A percentile compares a stretch with the other conserved stretches of the same genome.
Conservation (phyloP, 2,888 invertebrate genomes). For the Aphelenchoides bicaudatus region DNA sequence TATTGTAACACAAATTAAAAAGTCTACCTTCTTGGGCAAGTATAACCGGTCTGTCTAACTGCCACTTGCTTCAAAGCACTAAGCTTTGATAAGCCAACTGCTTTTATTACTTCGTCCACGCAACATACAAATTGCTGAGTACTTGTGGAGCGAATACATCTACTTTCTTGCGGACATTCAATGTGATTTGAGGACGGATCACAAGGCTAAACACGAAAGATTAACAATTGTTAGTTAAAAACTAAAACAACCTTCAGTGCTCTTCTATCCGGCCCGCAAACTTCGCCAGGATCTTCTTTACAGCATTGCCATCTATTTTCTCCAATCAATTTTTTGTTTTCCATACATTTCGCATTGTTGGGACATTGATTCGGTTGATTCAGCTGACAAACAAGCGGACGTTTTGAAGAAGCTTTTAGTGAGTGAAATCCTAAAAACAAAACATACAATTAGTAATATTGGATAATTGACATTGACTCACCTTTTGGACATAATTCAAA, state of each 20-base stretch:
- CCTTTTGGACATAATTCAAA: no score
- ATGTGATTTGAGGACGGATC: no score
- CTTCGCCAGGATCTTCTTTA: conserved; percentile 5
- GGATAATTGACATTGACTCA: no score
- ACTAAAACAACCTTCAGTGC: no score
- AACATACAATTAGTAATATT: no score
- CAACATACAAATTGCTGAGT: conserved; percentile 41
- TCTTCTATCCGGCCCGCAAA: conserved; percentile 29
- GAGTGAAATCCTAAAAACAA: conserved; percentile 1
- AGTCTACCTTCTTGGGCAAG: neutral
- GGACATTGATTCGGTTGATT: conserved; percentile 1
- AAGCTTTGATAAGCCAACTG: neutral
- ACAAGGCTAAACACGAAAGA: conserved; percentile 53
- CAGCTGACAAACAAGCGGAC: conserved; percentile 5
- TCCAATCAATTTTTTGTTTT: neutral
- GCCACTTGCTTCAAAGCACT: neutral
- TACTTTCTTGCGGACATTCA: conserved; percentile 29
- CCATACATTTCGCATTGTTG: conserved; percentile 4
- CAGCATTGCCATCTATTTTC: neutral
- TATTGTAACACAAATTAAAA: no score
- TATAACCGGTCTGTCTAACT: conserved; percentile 2
- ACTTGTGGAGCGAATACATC: conserved; percentile 36
- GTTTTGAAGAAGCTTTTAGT: conserved; percentile 8
- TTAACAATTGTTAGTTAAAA: no score
- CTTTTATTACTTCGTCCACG: conserved; percentile 21